Conservation (phyloP, 2,113 vertebrate genomes). For the Halichoerus grypus region DNA sequence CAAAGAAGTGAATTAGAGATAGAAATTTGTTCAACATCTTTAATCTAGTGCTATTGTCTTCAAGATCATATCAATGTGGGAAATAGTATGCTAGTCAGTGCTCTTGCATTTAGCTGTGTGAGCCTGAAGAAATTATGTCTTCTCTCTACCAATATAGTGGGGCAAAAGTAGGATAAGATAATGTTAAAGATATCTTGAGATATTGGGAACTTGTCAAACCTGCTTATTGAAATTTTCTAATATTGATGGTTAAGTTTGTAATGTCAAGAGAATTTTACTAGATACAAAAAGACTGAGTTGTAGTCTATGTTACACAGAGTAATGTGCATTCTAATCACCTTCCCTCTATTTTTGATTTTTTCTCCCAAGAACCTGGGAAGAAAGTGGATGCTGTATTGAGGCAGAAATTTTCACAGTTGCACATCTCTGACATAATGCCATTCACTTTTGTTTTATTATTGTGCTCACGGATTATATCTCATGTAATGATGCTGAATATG, state of each 20-base stretch:
- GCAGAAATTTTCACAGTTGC: neutral
- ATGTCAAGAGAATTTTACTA: neutral
- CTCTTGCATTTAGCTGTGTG: neutral
- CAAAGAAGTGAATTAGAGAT: neutral
- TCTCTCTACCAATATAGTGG: neutral
- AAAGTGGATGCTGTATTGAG: neutral
- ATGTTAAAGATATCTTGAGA: neutral
- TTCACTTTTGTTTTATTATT: neutral
- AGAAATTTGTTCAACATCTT: neutral
- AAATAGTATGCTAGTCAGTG: neutral
- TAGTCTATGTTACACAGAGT: neutral
- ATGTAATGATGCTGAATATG: neutral
- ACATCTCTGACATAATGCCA: neutral
- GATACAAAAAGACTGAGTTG: neutral
- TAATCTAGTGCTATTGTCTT: neutral
- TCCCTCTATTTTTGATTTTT: neutral
- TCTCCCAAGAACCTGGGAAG: neutral
- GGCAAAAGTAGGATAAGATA: neutral
- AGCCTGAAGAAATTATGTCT: neutral
- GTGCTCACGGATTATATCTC: neutral
- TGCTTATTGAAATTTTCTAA: neutral
- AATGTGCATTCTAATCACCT: neutral
- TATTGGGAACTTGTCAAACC: neutral
- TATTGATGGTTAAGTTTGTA: neutral
- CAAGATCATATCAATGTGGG: neutral